Percentiles rank a stretch among this genome's conserved stretches.
phyloP scores from a whole-genome alignment of 1,140 invertebrate species.

The Saxidomus purpurata region DNA sequence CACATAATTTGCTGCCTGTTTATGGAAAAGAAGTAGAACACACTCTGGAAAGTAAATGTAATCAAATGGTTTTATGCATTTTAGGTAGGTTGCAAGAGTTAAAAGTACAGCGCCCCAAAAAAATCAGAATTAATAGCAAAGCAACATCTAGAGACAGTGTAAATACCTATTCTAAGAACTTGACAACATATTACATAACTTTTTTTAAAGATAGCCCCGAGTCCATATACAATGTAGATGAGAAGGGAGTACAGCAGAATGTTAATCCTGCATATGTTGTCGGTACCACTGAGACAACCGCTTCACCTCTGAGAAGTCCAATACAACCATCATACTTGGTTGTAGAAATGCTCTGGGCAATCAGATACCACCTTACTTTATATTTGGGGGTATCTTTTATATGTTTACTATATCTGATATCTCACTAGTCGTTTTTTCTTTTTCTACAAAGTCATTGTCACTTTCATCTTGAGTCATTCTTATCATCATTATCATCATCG shows the following conservation, averaged over 20 bases:
- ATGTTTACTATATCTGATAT: no score
- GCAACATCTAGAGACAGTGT: background rate
- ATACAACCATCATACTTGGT: constrained; percentile 81
- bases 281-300: background rate
- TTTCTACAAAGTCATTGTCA: no score
- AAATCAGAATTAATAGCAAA: background rate
- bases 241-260: constrained; percentile 84
- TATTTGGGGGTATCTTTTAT: constrained; percentile 74
- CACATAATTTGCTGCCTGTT: background rate
- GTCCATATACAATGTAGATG: constrained; percentile 85
- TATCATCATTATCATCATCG: no score
- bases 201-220: constrained; percentile 65
- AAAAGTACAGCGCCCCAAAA: background rate
- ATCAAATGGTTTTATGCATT: background rate
- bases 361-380: constrained; percentile 83
- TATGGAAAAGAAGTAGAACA: background rate
- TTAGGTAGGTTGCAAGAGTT: background rate
- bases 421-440: no score
- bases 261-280: constrained; percentile 75
- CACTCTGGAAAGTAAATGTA: background rate
- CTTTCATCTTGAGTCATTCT: no score
- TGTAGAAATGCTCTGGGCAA: constrained; percentile 84
- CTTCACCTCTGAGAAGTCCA: constrained; percentile 79
- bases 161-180: background rate
- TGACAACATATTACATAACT: background rate